Percentiles rank a stretch among this genome's conserved stretches.
phyloP scores from a whole-genome alignment of 2,888 invertebrate species.

The Nomada fabriciana region DNA sequence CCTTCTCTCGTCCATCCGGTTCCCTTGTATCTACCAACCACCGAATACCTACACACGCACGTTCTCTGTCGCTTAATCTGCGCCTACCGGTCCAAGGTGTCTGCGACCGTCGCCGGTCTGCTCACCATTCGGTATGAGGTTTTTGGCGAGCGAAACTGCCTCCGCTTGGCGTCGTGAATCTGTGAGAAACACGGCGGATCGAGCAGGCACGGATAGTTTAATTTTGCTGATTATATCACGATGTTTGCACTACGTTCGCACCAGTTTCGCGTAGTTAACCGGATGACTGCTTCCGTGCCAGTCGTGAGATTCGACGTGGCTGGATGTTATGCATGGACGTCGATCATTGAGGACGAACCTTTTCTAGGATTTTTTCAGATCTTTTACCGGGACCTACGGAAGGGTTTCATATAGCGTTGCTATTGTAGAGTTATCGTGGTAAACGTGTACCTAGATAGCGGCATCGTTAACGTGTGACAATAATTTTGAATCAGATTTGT shows the following conservation, averaged over 20 bases:
- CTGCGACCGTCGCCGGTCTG: constrained; percentile 20
- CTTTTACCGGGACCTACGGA: too few relatives aligned
- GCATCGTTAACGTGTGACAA: too few relatives aligned
- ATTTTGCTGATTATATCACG: constrained; percentile 75
- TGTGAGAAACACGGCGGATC: neutral
- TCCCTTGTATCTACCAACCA: constrained; percentile 27
- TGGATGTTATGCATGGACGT: constrained; percentile 51
- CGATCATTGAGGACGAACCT: constrained; percentile 26
- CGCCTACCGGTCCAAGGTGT: constrained; percentile 46
- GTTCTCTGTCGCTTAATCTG: constrained; percentile 15
- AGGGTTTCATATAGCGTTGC: too few relatives aligned
- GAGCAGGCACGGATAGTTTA: constrained; percentile 59
- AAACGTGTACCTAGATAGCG: too few relatives aligned
- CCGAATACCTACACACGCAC: constrained; percentile 16
- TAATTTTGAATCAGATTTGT: too few relatives aligned
- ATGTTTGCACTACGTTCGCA: constrained; percentile 66
- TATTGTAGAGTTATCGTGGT: too few relatives aligned
- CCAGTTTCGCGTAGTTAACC: constrained; percentile 41
- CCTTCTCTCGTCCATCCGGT: constrained; percentile 18
- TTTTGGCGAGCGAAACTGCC: constrained; percentile 37
- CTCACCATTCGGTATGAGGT: constrained; percentile 25
- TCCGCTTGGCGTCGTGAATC: neutral
- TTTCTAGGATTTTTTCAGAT: neutral
- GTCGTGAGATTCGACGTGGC: constrained; percentile 40
- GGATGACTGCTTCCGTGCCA: constrained; percentile 38